Evolutionary conservation across 2,888 invertebrate species (phyloP).

Genomic region (Nomada hirtipes): DNA sequence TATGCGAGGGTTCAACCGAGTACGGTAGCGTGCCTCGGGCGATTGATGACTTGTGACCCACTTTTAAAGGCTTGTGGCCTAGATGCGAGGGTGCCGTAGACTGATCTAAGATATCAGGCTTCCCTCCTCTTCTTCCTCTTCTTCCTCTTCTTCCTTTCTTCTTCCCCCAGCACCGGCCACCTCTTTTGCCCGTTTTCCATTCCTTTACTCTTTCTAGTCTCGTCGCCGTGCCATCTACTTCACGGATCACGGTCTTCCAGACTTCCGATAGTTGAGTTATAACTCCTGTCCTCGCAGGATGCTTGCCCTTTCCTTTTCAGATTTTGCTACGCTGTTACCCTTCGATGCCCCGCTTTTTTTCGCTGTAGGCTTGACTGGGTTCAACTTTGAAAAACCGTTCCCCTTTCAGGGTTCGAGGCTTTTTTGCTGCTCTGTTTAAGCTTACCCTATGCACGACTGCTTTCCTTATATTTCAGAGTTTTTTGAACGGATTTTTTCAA

Average conservation of each 20-base stretch:
- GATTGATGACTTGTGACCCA: conserved; percentile 82
- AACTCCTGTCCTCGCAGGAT: conserved; percentile 19
- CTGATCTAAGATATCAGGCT: conserved; percentile 68
- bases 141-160: conserved; percentile 14
- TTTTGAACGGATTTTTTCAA: too few species aligned
- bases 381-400: neutral
- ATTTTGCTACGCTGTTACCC: neutral
- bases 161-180: conserved; percentile 21
- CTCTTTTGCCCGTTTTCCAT: conserved; percentile 35
- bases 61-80: conserved; percentile 79
- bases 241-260: conserved; percentile 39
- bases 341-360: conserved; percentile 1
- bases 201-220: conserved; percentile 41
- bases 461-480: too few species aligned
- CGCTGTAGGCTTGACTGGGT: neutral
- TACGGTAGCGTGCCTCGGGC: conserved; percentile 72
- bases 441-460: too few species aligned
- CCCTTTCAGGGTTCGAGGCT: neutral
- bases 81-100: conserved; percentile 79
- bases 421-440: neutral
- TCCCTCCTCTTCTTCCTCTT: conserved; percentile 39
- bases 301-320: neutral
- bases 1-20: conserved; percentile 57
- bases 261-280: conserved; percentile 7
- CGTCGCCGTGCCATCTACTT: conserved; percentile 36